Conservation (phyloP, 2,113 vertebrate species). For the Dipodomys stephensi region DNA sequence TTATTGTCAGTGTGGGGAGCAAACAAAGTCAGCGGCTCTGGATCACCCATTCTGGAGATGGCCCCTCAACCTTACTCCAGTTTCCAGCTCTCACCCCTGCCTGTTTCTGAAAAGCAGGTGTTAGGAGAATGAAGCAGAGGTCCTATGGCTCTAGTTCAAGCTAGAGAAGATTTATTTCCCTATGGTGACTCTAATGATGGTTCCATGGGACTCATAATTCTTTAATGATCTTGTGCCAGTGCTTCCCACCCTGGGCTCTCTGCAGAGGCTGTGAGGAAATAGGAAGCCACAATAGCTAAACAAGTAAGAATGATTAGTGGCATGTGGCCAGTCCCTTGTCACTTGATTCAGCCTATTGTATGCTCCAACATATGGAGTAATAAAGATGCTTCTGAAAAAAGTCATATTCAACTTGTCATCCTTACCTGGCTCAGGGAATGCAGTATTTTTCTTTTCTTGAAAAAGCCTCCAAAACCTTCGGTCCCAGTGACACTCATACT, state of each 20-base stretch:
- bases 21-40: background rate
- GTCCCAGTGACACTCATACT: constrained; percentile 10
- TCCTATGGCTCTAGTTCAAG: constrained; percentile 50
- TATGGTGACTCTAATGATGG: constrained; percentile 49
- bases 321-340: constrained; percentile 37
- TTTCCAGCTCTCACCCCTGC: background rate
- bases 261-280: constrained; percentile 39
- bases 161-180: constrained; percentile 65
- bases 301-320: constrained; percentile 73
- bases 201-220: constrained; percentile 66
- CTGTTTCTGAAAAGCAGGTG: background rate
- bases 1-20: constrained; percentile 8
- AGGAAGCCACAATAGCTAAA: constrained; percentile 64
- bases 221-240: constrained; percentile 68
- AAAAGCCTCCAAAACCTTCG: background rate
- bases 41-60: background rate
- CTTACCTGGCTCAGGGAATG: background rate
- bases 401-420: constrained; percentile 50
- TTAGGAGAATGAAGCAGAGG: constrained; percentile 41
- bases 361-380: constrained; percentile 50
- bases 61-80: background rate
- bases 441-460: background rate
- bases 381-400: constrained; percentile 63
- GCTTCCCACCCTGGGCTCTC: constrained; percentile 48
- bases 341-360: background rate